A percentile compares a stretch with the other conserved stretches of the same genome.
These are phyloP conservation scores for Erythrolamprus reginae DNA, from an alignment of 2,113 vertebrate genomes.

Conservation along the genomic window DNA sequence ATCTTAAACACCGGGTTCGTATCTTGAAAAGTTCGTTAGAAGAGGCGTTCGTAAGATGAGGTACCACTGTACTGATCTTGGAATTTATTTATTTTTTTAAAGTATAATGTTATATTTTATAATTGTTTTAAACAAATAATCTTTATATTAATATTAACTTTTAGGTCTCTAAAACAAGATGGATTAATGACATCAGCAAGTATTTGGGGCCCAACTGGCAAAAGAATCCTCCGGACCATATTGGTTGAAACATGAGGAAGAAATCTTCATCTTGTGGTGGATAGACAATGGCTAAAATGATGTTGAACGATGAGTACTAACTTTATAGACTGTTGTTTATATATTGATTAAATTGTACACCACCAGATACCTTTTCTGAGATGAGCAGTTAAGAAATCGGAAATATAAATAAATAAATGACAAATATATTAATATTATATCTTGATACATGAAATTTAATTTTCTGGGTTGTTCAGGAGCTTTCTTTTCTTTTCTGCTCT, in stretches of 20 bases:
- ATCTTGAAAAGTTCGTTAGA: no score
- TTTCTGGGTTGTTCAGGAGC: not conserved
- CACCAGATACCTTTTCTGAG: not conserved
- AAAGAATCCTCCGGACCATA: no score
- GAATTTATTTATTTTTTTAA: no score
- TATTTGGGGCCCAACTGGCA: no score
- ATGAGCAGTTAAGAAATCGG: not conserved
- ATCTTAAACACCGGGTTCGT: no score
- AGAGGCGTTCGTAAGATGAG: no score
- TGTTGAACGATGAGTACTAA: not conserved
- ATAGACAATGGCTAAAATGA: no score
- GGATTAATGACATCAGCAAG: no score
- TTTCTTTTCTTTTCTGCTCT: conserved; percentile 1
- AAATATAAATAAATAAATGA: not conserved
- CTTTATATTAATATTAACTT: not conserved
- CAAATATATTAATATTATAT: not conserved
- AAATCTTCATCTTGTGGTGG: no score
- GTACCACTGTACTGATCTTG: no score
- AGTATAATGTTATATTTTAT: not conserved
- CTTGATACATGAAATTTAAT: not conserved
- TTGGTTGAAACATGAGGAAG: no score
- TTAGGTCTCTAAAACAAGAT: no score
- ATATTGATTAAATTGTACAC: not conserved
- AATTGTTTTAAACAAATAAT: not conserved
- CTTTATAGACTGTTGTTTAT: not conserved